phyloP scores from a whole-genome alignment of 2,888 invertebrate species.

The Epistrophella euchroma region DNA sequence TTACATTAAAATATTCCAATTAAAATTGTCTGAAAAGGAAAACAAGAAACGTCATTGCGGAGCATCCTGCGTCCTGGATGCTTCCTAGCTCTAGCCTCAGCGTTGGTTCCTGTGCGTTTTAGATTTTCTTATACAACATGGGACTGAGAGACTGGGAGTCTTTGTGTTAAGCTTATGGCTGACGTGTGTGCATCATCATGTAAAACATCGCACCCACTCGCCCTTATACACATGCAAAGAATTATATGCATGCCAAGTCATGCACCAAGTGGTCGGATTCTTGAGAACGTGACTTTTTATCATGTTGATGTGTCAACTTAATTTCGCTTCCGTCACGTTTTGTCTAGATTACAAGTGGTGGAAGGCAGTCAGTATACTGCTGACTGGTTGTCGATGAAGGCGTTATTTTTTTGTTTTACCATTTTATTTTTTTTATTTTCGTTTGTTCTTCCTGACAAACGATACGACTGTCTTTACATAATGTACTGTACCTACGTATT shows the following conservation, averaged over 20 bases:
- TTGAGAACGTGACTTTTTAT: conserved; percentile 75
- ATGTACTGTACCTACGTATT: background rate
- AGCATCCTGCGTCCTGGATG: conserved; percentile 47
- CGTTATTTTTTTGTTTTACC: conserved; percentile 9
- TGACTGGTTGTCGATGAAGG: conserved; percentile 73
- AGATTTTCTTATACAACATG: background rate
- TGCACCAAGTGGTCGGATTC: conserved; percentile 72
- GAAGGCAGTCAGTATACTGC: conserved; percentile 55
- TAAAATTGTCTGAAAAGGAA: conserved; percentile 69
- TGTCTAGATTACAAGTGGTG: conserved; percentile 75
- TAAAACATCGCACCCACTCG: conserved; percentile 36
- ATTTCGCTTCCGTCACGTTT: conserved; percentile 76
- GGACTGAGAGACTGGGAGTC: background rate
- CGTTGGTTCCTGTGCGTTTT: background rate
- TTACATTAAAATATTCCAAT: conserved; percentile 74
- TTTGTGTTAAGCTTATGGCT: conserved; percentile 13
- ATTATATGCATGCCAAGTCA: conserved; percentile 66
- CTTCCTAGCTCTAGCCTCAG: background rate
- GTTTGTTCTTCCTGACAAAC: conserved; percentile 22
- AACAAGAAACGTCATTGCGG: conserved; percentile 65
- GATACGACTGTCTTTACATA: conserved; percentile 7
- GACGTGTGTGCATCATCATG: conserved; percentile 31
- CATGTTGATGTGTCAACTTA: conserved; percentile 76
- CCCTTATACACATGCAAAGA: conserved; percentile 12
- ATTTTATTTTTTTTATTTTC: conserved; percentile 2